These are phyloP conservation scores for Prosopocoilus inquinatus DNA, from an alignment of 2,888 invertebrate species.

Conservation along the genomic window DNA sequence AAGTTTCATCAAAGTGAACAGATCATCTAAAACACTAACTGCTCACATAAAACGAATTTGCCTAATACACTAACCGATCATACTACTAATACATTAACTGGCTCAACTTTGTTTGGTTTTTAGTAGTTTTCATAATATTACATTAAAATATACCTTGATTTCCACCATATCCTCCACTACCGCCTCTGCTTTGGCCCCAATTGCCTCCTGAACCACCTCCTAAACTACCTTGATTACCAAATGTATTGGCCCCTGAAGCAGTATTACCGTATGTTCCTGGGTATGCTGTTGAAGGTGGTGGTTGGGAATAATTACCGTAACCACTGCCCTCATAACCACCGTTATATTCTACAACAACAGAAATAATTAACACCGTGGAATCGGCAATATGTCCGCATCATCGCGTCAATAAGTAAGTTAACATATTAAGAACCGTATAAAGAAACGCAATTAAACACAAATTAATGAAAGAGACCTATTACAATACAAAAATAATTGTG, in stretches of 20 bases:
- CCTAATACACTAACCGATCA: too few relatives aligned
- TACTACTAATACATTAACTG: too few relatives aligned
- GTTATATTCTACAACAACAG: constrained; percentile 25
- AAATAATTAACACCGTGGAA: not conserved
- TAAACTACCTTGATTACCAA: constrained; percentile 28
- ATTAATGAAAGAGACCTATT: constrained; percentile 6
- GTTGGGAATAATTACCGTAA: constrained; percentile 45
- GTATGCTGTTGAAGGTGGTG: constrained; percentile 40
- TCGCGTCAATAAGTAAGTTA: not conserved
- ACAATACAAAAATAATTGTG: not conserved
- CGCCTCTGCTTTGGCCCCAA: constrained; percentile 35
- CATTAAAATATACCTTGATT: constrained; percentile 34
- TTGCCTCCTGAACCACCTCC: constrained; percentile 30
- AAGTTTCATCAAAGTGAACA: too few relatives aligned
- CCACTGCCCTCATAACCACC: constrained; percentile 31
- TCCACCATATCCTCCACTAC: constrained; percentile 32
- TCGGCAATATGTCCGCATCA: not conserved
- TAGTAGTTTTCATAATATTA: not conserved
- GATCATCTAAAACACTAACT: too few relatives aligned
- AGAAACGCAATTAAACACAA: not conserved
- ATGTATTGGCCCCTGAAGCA: constrained; percentile 27
- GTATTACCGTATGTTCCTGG: constrained; percentile 32
- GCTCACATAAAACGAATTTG: too few relatives aligned
- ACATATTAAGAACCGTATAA: constrained; percentile 1
- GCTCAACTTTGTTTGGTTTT: too few relatives aligned